phyloP scores from a whole-genome alignment of 2,797 vertebrate species.

The Sebastes trivittatus region DNA sequence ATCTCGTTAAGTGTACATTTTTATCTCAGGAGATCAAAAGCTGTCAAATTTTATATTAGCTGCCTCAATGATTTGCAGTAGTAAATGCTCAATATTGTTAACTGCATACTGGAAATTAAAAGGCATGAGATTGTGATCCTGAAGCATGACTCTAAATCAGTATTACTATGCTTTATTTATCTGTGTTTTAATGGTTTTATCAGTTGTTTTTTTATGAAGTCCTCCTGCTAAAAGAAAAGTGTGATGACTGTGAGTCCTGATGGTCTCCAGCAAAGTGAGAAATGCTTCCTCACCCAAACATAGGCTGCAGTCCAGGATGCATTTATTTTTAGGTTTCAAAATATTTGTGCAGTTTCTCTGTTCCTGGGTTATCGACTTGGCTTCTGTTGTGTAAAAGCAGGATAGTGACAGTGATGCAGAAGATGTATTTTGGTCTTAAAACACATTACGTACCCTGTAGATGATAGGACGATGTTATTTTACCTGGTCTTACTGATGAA shows the following conservation, averaged over 20 bases:
- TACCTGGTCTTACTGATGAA: background rate
- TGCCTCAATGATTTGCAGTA: background rate
- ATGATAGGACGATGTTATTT: background rate
- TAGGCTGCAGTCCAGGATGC: slow-evolving; percentile 44
- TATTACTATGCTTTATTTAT: background rate
- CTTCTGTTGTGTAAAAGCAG: slow-evolving; percentile 25
- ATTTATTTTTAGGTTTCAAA: slow-evolving; percentile 60
- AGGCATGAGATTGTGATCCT: background rate
- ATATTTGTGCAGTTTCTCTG: slow-evolving; percentile 42
- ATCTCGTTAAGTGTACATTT: slow-evolving; percentile 12
- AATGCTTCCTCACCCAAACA: slow-evolving; percentile 53
- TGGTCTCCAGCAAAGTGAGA: slow-evolving; percentile 56
- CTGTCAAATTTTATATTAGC: background rate
- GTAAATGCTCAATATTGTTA: background rate
- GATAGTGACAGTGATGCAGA: slow-evolving; percentile 1
- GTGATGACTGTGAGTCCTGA: slow-evolving; percentile 45
- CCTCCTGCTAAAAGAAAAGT: slow-evolving; percentile 8
- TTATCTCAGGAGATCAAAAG: background rate
- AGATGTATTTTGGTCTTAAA: background rate
- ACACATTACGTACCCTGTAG: background rate
- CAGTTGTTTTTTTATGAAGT: background rate
- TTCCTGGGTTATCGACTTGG: slow-evolving; percentile 16
- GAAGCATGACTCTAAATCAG: background rate
- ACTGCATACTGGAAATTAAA: background rate
- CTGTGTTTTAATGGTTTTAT: background rate